A percentile compares a stretch with the other conserved stretches of the same genome.
These are phyloP conservation scores for Caracal caracal DNA, from an alignment of 2,113 vertebrate species.

Conservation along the genomic window DNA sequence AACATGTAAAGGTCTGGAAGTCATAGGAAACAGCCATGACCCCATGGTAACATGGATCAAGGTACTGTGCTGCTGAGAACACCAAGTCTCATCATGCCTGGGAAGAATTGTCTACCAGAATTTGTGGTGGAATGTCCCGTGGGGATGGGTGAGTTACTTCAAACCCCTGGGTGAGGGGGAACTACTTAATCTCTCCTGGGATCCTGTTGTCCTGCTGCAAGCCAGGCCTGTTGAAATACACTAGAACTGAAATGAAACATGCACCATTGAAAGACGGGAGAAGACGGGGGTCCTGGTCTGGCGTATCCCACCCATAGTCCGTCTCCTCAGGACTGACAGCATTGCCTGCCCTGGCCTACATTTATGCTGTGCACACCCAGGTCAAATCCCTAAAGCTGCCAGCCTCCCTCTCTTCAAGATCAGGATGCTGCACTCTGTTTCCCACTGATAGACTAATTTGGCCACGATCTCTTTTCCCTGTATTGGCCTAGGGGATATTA, in stretches of 20 bases:
- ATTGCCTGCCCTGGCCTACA: no score
- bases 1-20: background rate
- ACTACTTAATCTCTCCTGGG: background rate
- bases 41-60: background rate
- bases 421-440: background rate
- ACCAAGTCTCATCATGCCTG: background rate
- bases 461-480: background rate
- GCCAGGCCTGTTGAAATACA: background rate
- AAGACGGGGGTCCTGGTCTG: no score
- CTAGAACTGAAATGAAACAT: background rate
- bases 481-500: background rate
- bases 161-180: background rate
- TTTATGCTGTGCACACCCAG: background rate
- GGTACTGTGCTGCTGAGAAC: background rate
- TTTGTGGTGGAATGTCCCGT: background rate
- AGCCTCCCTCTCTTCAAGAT: background rate
- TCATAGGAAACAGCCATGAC: background rate
- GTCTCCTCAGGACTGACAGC: background rate
- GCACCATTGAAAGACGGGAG: background rate
- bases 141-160: background rate
- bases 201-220: background rate
- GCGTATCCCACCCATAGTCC: fast-evolving
- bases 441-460: no score
- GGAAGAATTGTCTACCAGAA: background rate
- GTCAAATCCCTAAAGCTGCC: background rate